Evolutionary conservation across 2,113 vertebrate species (phyloP).

Genomic region (Scomber japonicus): DNA sequence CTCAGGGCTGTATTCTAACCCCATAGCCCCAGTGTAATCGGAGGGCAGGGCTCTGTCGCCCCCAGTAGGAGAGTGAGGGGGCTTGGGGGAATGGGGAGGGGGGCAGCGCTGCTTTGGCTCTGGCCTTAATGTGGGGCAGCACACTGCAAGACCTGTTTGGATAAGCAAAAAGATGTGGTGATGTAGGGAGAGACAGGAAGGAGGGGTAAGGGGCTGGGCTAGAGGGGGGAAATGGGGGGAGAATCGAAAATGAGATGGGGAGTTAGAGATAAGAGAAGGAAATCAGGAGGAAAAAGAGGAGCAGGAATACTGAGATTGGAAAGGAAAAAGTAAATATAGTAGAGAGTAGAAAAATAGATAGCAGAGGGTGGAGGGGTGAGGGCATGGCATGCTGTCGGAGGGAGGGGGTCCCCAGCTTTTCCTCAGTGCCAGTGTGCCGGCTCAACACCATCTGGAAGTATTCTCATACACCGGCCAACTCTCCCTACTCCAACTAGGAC

Average conservation of each 20-base stretch:
- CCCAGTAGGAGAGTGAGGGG: slow-evolving; percentile 82
- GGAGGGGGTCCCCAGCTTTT: slow-evolving; percentile 77
- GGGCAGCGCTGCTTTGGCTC: slow-evolving; percentile 83
- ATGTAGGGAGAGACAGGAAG: slow-evolving; percentile 34
- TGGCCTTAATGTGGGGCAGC: slow-evolving; percentile 75
- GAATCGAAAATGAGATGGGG: slow-evolving; percentile 53
- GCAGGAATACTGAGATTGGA: slow-evolving; percentile 19
- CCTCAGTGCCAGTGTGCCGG: slow-evolving; percentile 85
- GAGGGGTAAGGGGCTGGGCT: slow-evolving; percentile 1
- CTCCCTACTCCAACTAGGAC: slow-evolving; percentile 77
- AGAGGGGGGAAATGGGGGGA: slow-evolving; percentile 35
- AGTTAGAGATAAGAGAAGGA: slow-evolving; percentile 29
- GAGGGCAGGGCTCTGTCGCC: slow-evolving; percentile 92
- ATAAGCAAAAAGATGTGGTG: slow-evolving; percentile 64
- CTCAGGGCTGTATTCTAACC: slow-evolving; percentile 96
- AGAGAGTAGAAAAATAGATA: slow-evolving; percentile 21
- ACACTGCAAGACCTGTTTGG: slow-evolving; percentile 66
- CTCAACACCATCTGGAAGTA: slow-evolving; percentile 93
- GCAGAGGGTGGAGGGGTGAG: slow-evolving; percentile 45
- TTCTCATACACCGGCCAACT: slow-evolving; percentile 85
- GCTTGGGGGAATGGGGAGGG: slow-evolving; percentile 69
- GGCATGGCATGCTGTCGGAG: slow-evolving; percentile 83
- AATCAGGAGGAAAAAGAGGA: slow-evolving; percentile 45
- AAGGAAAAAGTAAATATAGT: slow-evolving; percentile 15
- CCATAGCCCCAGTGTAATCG: slow-evolving; percentile 92